Evolutionary conservation across 1,140 invertebrate genomes (phyloP), one percentile per base, ranked within the genome.

Genomic region (Proales similis): DNA sequence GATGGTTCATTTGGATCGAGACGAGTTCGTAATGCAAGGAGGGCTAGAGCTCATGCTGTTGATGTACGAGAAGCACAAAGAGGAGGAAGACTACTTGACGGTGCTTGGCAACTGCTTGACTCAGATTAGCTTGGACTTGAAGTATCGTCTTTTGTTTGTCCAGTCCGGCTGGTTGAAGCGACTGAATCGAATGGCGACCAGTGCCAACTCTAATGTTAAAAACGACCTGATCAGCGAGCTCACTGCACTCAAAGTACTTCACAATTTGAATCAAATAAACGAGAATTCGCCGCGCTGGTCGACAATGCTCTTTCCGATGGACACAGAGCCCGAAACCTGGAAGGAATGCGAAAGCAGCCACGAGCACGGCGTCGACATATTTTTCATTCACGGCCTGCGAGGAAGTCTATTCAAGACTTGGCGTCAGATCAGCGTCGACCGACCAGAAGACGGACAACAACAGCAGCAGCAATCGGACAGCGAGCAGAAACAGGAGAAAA

Each of bases 371-470:
- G 7, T 53, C 7, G 51, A 57, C 19, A 27, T 57, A 5, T 14
- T 57, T n/a, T 57, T 57, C 22, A 19, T 61, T 0, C 57, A 61
- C 12, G 57, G 57, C 36, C 39, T 61, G 5, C n/a, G 39, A 19
- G 57, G 57, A 14, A 45, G 39, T 45, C 27, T 45, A 5, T 61
- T 61, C 20, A 61, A 61, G 20, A 46, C 57, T 26, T 61, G 57
- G 57, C 26, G 57, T 19, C 57, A 61, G 47, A n/a, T n/a, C n/a
- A n/a, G n/a, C n/a, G n/a, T n/a, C n/a, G n/a, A n/a, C n/a, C n/a
- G n/a, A n/a, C n/a, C n/a, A n/a, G n/a, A n/a, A n/a, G n/a, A n/a
- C n/a, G n/a, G n/a, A n/a, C n/a, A n/a, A n/a, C n/a, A n/a, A n/a
- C n/a, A n/a, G n/a, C n/a, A n/a, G n/a, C n/a, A 36, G n/a, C 4